Percentiles rank a stretch among this genome's conserved stretches.
phyloP scores from a whole-genome alignment of 2,888 invertebrate genomes.

The Drosophila fulvimacula region DNA sequence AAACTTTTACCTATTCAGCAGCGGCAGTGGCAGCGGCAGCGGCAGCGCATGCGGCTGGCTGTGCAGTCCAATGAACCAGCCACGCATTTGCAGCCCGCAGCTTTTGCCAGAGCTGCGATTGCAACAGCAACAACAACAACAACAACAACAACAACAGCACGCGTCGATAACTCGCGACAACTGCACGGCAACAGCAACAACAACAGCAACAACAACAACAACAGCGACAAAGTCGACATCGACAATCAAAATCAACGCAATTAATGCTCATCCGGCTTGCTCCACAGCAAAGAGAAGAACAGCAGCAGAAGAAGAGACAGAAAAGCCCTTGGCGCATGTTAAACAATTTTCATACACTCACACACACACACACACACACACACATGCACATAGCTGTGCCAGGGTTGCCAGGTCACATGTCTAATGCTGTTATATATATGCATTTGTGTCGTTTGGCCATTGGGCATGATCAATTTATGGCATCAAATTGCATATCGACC shows the following conservation, averaged over 20 bases:
- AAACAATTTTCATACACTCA: slow-evolving; percentile 15
- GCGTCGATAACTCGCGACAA: slow-evolving; percentile 68
- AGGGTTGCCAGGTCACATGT: slow-evolving; percentile 42
- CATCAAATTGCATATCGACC: slow-evolving; percentile 56
- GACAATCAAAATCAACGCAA: slow-evolving; percentile 79
- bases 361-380: not conserved
- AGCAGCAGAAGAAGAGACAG: not conserved
- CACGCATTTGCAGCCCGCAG: slow-evolving; percentile 73
- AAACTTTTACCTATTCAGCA: slow-evolving; percentile 80
- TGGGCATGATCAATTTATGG: slow-evolving; percentile 68
- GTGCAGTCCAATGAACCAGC: slow-evolving; percentile 78
- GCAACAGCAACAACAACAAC: slow-evolving; percentile 49
- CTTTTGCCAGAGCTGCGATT: slow-evolving; percentile 69
- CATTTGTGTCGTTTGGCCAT: slow-evolving; percentile 24
- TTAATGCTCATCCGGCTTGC: slow-evolving; percentile 80
- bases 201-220: slow-evolving; percentile 25
- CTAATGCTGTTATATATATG: slow-evolving; percentile 19
- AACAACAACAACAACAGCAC: slow-evolving; percentile 48
- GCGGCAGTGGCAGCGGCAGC: slow-evolving; percentile 37
- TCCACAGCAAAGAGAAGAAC: slow-evolving; percentile 2
- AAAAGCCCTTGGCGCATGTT: slow-evolving; percentile 38
- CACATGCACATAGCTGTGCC: slow-evolving; percentile 1
- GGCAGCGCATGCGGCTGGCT: slow-evolving; percentile 25
- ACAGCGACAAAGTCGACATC: slow-evolving; percentile 51
- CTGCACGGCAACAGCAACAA: slow-evolving; percentile 44